Conservation (phyloP, 1,140 invertebrate species). For the Calycopis cecrops region DNA sequence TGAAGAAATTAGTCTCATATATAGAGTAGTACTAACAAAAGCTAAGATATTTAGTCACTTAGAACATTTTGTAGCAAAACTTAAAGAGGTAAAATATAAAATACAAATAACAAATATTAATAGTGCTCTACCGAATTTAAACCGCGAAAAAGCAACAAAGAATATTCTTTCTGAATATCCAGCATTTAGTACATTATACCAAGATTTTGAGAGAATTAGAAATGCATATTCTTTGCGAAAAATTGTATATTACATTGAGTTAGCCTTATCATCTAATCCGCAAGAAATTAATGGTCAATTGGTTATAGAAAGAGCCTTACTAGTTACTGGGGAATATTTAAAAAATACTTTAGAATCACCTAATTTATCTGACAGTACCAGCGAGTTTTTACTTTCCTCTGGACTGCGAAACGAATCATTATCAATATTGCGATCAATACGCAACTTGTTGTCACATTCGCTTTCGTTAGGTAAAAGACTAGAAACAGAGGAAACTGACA, state of each 20-base stretch:
- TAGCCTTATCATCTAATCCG: background rate
- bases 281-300: background rate
- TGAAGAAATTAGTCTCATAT: background rate
- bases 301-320: background rate
- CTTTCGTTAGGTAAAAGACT: background rate
- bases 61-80: background rate
- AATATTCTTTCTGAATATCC: background rate
- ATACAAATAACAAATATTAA: background rate
- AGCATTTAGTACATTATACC: background rate
- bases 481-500: background rate
- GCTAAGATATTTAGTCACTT: background rate
- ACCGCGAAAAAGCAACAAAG: background rate
- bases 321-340: slow-evolving; percentile 6
- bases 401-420: background rate
- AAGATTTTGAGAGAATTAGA: background rate
- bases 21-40: background rate
- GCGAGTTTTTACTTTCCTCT: background rate
- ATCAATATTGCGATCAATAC: background rate
- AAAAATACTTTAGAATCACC: slow-evolving; percentile 3
- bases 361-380: slow-evolving; percentile 4
- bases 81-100: background rate
- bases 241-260: background rate
- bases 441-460: slow-evolving; percentile 1
- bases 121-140: background rate
- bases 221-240: slow-evolving; percentile 1